Evolutionary conservation across 2,888 invertebrate genomes (phyloP).

Genomic region (Drosophila mayaguana): DNA sequence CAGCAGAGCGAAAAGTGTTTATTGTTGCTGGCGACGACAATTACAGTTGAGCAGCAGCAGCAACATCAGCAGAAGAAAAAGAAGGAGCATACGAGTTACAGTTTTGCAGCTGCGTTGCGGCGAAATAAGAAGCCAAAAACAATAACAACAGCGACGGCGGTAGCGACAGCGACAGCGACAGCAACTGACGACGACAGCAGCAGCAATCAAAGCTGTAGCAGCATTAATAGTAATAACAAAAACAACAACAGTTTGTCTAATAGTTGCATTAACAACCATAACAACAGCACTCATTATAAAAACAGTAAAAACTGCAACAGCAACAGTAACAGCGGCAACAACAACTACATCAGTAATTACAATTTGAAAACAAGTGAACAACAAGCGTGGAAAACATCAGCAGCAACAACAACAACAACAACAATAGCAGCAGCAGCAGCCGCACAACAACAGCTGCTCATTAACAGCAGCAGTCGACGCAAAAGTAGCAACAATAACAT

Average conservation of each 20-base stretch:
- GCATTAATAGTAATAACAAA: constrained; percentile 44
- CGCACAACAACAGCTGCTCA: constrained; percentile 54
- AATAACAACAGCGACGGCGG: constrained; percentile 36
- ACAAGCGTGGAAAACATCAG: constrained; percentile 61
- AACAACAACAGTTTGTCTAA: constrained; percentile 65
- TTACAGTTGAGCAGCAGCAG: constrained; percentile 48
- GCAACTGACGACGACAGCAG: constrained; percentile 56
- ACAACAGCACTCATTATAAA: constrained; percentile 72
- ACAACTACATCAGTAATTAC: constrained; percentile 71
- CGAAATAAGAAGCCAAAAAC: constrained; percentile 78
- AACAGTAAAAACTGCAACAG: constrained; percentile 68
- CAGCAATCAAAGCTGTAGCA: constrained; percentile 68
- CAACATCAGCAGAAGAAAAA: constrained; percentile 65
- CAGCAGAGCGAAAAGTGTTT: constrained; percentile 64
- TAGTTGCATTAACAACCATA: constrained; percentile 70
- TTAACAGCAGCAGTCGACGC: constrained; percentile 47
- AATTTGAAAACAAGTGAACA: constrained; percentile 76
- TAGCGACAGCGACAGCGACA: constrained; percentile 36
- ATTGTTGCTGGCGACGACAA: constrained; percentile 53
- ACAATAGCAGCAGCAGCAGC: constrained; percentile 27
- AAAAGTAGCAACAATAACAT: constrained; percentile 40
- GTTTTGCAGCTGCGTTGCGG: constrained; percentile 72
- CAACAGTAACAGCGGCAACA: constrained; percentile 57
- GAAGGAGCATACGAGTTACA: constrained; percentile 69
- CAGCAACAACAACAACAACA: constrained; percentile 46